These are phyloP conservation scores for Synergus umbraculus DNA, from an alignment of 2,888 invertebrate species.

Conservation along the genomic window DNA sequence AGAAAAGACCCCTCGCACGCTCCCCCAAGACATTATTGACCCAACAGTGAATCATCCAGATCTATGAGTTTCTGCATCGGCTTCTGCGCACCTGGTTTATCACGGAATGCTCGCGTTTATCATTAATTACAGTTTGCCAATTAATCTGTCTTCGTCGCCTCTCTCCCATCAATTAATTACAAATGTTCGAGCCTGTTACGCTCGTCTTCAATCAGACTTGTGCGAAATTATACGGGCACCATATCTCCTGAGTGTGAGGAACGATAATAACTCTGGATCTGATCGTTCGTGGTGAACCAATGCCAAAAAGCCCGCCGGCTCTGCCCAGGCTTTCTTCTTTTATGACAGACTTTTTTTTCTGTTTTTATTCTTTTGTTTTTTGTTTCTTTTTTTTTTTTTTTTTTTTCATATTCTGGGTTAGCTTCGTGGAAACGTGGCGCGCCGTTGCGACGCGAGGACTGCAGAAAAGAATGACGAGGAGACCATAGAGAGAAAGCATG, in stretches of 20 bases:
- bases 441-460: constrained; percentile 47
- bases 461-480: constrained; percentile 28
- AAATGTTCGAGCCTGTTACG: background rate
- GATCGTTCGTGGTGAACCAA: background rate
- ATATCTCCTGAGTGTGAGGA: background rate
- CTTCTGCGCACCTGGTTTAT: constrained; percentile 44
- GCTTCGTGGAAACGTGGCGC: constrained; percentile 48
- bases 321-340: constrained; percentile 23
- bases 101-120: constrained; percentile 34
- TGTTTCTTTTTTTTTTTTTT: no score
- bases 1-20: background rate
- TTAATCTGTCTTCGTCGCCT: constrained; percentile 45
- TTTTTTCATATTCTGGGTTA: constrained; percentile 46
- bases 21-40: constrained; percentile 45
- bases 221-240: constrained; percentile 45
- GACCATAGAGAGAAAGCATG: constrained; percentile 23
- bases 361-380: no score
- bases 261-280: background rate
- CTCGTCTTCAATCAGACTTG: background rate
- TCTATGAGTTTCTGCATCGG: constrained; percentile 46
- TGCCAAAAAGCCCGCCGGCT: background rate
- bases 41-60: constrained; percentile 50
- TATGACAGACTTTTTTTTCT: constrained; percentile 26
- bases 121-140: constrained; percentile 52
- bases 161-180: constrained; percentile 12